Base-by-base conservation (phyloP, 2,888 invertebrate species). In the Euphydryas editha region DNA sequence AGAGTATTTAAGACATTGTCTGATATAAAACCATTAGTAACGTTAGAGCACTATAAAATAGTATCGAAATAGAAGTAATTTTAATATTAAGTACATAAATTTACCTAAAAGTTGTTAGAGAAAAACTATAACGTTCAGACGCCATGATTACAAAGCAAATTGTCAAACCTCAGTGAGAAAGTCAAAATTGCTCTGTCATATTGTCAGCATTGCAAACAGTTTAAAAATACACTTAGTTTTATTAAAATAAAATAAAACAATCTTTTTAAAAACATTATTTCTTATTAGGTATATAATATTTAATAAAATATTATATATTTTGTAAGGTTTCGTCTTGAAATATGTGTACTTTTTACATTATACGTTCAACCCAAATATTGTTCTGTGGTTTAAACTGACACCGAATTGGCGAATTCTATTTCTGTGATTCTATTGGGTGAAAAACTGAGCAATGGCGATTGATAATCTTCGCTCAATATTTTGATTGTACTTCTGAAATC, bases 121-220 rank as follows among this genome's bases (percentile, higher is more conserved):
- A 99, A 93, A 99, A 99, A 94, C 99, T 99, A 83, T 99, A 99
- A 81, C 99, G 95, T 90, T 99, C 98, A 59, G 98, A 97, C 92
- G 97, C 96, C 98, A 98, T 98, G 94, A 94, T 95, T 94, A 94
- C 94, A 93, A 92, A 90, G 93, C 94, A 88, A 75, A 74, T 75
- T 79, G 78, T 78, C 78, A 80, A 76, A 30, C 72, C 47, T 67
- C 64, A 59, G 79, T 57, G 37, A 49, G 20, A 42, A 58, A 85
- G 85, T 81, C 84, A 84, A 85, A 80, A 75, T 80, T 61, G 75
- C 73, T 63, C 68, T 73, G 71, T 81, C 80, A 86, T 82, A 78
- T 81, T 86, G 81, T 74, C 71, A 77, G 46, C 75, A 37, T n/a
- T 46, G 36, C 61, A 51, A 39, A 51, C 15, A 51, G 66, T 58